These are phyloP conservation scores for Sander vitreus DNA, from an alignment of 2,113 vertebrate genomes.

Conservation along the genomic window DNA sequence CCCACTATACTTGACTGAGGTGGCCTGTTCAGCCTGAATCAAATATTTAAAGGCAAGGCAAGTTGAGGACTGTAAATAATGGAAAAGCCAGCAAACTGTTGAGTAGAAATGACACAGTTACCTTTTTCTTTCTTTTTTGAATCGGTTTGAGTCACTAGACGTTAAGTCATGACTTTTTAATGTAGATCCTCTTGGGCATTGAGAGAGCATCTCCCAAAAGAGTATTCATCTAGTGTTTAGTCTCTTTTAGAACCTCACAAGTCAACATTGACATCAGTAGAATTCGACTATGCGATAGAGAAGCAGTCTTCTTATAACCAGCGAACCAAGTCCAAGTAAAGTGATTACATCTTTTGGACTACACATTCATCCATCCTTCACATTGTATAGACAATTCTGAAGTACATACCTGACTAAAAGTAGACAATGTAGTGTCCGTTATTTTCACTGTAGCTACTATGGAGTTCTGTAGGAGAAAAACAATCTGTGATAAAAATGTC, in stretches of 20 bases:
- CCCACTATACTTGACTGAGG: conserved; percentile 2
- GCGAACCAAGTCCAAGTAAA: background rate
- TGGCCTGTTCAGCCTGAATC: conserved; percentile 18
- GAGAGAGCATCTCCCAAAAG: background rate
- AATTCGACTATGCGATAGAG: background rate
- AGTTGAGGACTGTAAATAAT: conserved; percentile 30
- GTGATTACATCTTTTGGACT: background rate
- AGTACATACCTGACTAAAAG: background rate
- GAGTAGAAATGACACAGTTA: background rate
- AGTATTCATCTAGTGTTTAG: background rate
- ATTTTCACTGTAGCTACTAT: background rate
- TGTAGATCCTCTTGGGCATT: background rate
- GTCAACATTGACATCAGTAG: background rate
- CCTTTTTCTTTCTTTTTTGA: background rate
- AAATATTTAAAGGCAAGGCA: conserved; percentile 16
- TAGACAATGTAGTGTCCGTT: background rate
- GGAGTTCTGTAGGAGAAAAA: background rate
- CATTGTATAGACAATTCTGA: background rate
- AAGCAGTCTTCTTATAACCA: background rate
- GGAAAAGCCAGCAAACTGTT: conserved; percentile 20
- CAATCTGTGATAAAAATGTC: background rate
- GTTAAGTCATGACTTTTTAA: background rate
- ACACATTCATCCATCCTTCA: background rate
- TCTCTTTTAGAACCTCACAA: background rate
- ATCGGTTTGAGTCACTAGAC: background rate